phyloP scores from a whole-genome alignment of 2,113 vertebrate species.

The Martes martes region DNA sequence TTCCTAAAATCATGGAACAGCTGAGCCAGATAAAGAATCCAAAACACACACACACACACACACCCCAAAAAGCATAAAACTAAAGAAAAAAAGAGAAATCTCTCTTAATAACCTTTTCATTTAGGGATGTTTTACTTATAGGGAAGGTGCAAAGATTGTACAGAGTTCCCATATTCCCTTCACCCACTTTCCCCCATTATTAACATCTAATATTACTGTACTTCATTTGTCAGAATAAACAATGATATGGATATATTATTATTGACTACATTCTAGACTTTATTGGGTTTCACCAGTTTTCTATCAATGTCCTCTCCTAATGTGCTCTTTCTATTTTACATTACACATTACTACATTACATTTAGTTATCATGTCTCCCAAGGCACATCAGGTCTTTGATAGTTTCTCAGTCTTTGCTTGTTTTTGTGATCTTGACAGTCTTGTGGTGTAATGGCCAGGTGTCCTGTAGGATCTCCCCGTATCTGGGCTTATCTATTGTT shows the following conservation, averaged over 20 bases:
- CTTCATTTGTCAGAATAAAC: background rate
- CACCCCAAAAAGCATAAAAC: background rate
- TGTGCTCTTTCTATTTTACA: background rate
- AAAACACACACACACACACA: background rate
- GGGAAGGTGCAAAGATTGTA: background rate
- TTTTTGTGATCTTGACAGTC: background rate
- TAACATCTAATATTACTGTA: background rate
- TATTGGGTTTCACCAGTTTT: background rate
- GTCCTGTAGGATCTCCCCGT: background rate
- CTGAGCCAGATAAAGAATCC: background rate
- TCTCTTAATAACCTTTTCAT: background rate
- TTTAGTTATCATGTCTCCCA: background rate
- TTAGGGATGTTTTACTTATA: background rate
- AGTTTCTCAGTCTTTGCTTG: background rate
- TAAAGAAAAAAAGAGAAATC: background rate
- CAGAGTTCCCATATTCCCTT: background rate
- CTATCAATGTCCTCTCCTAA: background rate
- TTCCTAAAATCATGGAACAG: background rate
- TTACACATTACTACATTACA: background rate
- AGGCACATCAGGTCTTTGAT: background rate
- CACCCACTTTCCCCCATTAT: background rate
- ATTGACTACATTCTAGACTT: background rate
- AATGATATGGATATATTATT: background rate
- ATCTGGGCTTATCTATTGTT: background rate
- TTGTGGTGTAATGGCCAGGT: background rate